phyloP scores from a whole-genome alignment of 2,888 invertebrate genomes.

The Nemoura dubitans region DNA sequence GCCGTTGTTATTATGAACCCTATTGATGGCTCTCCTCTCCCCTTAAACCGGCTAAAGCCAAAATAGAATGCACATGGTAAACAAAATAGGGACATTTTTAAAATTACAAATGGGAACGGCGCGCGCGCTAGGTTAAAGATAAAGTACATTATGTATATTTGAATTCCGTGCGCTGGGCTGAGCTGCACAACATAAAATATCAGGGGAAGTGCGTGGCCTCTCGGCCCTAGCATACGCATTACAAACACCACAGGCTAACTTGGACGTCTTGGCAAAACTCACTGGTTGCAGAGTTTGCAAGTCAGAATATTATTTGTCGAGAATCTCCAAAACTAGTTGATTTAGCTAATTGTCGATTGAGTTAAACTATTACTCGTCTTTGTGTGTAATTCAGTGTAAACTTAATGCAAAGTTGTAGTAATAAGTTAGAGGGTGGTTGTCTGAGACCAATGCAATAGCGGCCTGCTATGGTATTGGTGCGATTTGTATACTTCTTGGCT shows the following conservation, averaged over 20 bases:
- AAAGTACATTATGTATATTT: too few relatives aligned
- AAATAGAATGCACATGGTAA: background rate
- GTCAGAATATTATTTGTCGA: constrained; percentile 3
- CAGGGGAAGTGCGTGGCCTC: background rate
- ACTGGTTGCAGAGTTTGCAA: background rate
- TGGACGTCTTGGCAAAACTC: too few relatives aligned
- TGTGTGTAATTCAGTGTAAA: constrained; percentile 12
- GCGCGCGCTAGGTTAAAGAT: too few relatives aligned
- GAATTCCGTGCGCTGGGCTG: too few relatives aligned
- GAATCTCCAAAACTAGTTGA: background rate
- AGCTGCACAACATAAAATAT: background rate
- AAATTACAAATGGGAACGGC: background rate
- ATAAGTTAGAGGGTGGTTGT: background rate
- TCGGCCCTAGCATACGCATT: background rate
- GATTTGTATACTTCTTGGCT: background rate
- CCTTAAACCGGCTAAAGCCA: background rate
- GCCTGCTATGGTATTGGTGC: background rate
- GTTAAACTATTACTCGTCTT: constrained; percentile 7
- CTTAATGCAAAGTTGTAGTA: background rate
- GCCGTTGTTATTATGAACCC: background rate
- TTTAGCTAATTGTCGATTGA: constrained; percentile 12
- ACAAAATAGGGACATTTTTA: background rate
- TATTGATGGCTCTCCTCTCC: background rate
- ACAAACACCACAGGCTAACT: too few relatives aligned
- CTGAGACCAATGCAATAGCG: background rate